Evolutionary conservation across 2,797 vertebrate genomes (phyloP).

Genomic region (Meda fulgida): DNA sequence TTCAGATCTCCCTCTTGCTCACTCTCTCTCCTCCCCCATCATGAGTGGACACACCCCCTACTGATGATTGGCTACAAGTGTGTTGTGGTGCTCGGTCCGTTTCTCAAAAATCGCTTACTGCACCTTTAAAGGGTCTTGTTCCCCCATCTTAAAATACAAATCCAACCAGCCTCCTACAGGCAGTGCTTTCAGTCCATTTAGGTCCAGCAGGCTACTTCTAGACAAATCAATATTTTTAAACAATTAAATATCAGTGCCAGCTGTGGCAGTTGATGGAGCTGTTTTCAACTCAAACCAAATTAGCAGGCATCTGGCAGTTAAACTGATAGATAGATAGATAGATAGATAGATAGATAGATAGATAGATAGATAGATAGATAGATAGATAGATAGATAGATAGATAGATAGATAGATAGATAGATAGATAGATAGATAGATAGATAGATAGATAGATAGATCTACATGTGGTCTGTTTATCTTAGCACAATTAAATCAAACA

Average conservation of each 20-base stretch:
- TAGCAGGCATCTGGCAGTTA: neutral
- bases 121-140: neutral
- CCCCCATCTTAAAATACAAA: neutral
- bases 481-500: neutral
- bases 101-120: neutral
- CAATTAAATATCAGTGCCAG: neutral
- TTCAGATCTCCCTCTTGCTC: neutral
- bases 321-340: neutral
- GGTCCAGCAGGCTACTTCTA: neutral
- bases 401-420: neutral
- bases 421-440: neutral
- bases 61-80: neutral
- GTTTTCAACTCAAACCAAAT: slow-evolving; percentile 4
- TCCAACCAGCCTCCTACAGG: neutral
- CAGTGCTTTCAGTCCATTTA: neutral
- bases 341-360: neutral
- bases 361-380: neutral
- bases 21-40: neutral
- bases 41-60: neutral
- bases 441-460: neutral
- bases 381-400: neutral
- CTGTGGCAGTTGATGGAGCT: neutral
- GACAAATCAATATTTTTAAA: neutral
- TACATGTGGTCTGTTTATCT: neutral
- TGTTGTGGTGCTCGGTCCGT: neutral